These are phyloP conservation scores for Felis chaus DNA, from an alignment of 2,113 vertebrate genomes.

Conservation along the genomic window DNA sequence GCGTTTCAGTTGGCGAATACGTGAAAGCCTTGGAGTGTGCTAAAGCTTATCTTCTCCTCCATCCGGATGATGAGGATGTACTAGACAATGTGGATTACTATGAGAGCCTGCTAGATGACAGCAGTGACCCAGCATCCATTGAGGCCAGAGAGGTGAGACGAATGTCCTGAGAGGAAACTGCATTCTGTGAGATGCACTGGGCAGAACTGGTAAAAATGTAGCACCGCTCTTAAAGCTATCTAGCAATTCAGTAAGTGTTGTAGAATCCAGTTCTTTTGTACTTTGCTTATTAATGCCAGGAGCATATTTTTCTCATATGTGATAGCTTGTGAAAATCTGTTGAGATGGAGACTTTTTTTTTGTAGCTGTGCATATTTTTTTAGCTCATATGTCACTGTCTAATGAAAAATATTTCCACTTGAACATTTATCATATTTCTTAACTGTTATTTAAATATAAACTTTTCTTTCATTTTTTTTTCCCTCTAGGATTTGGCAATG, in stretches of 20 bases:
- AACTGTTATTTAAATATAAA: background rate
- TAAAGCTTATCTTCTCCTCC: slow-evolving; percentile 93
- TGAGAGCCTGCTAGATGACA: slow-evolving; percentile 84
- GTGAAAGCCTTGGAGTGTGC: slow-evolving; percentile 91
- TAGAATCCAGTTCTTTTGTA: background rate
- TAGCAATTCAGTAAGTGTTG: background rate
- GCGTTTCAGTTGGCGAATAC: slow-evolving; percentile 85
- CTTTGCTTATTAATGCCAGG: background rate
- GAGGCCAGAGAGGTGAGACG: slow-evolving; percentile 85
- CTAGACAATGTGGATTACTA: slow-evolving; percentile 91
- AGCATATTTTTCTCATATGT: background rate
- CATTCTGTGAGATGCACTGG: background rate
- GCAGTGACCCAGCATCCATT: slow-evolving; percentile 84
- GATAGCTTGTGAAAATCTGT: background rate
- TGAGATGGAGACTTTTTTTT: background rate
- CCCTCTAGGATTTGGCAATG: slow-evolving; percentile 84
- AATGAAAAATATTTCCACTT: background rate
- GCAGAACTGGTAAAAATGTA: background rate
- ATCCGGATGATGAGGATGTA: slow-evolving; percentile 91
- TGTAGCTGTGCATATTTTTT: background rate
- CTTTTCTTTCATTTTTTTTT: background rate
- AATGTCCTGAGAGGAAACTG: background rate
- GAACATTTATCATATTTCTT: background rate
- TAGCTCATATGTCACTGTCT: background rate
- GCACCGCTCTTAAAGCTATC: background rate